These are phyloP conservation scores for Prunella fulvescens DNA, from an alignment of 2,113 vertebrate genomes.

Conservation along the genomic window DNA sequence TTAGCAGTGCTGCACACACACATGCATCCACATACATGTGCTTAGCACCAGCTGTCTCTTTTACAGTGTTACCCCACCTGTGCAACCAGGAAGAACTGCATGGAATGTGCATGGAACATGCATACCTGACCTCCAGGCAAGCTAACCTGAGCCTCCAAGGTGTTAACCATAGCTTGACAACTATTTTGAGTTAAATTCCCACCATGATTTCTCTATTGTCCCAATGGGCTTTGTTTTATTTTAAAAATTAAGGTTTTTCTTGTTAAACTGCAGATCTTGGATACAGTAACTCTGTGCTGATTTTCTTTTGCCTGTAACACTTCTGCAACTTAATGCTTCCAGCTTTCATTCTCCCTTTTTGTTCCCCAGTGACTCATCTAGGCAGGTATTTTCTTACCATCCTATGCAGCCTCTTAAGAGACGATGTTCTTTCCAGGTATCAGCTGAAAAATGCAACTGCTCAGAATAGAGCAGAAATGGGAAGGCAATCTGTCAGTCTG, in stretches of 20 bases:
- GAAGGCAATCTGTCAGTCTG: conserved; percentile 28
- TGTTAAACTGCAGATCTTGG: background rate
- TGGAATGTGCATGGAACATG: background rate
- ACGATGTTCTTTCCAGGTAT: conserved; percentile 28
- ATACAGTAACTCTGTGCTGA: background rate
- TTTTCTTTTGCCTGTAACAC: background rate
- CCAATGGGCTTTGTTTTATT: background rate
- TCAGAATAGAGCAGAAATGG: conserved; percentile 39
- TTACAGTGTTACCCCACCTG: background rate
- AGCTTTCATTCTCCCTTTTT: background rate
- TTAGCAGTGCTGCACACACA: background rate
- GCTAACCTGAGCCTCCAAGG: background rate
- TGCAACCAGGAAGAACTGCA: background rate
- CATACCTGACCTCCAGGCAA: background rate
- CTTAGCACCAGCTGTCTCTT: background rate
- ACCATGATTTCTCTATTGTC: background rate
- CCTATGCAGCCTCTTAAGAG: conserved; percentile 14
- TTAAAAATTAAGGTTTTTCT: background rate
- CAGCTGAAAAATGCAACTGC: conserved; percentile 31
- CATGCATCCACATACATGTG: background rate
- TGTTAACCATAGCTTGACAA: background rate
- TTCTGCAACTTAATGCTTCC: background rate
- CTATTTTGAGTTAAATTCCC: background rate
- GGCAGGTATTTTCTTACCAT: conserved; percentile 49
- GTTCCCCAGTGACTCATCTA: conserved; percentile 21